Base-by-base conservation (phyloP, 2,797 vertebrate species). In the Hephaestus fuliginosus region DNA sequence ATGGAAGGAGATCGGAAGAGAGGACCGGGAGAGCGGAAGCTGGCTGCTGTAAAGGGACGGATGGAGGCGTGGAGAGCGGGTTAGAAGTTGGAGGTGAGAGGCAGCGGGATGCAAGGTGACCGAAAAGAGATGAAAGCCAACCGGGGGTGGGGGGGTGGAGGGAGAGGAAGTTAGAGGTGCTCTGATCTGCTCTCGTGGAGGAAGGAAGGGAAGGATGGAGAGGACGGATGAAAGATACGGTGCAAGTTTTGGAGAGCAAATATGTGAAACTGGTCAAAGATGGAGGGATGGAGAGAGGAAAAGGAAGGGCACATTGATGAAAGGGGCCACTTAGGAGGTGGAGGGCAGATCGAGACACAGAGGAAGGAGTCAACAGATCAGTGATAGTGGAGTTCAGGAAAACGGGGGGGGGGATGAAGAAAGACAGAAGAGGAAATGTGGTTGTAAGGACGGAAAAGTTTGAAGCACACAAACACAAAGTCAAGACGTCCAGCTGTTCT, bases 21-120 rank as follows among this genome's bases (percentile, higher is more conserved):
- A 85, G 82, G 67, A 83, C 36, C 22, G 74, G 51, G 60, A 64
- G 66, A 83, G 56, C 28, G 73, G 85, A 89, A 87, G 58, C 82
- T 86, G 82, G 87, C 73, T 57, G 65, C 74, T 60, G 80, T 67
- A 58, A 76, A 82, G 41, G 62, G 49, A 82, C 41, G 78, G 78
- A 91, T 78, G 83, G 77, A 86, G 68, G 74, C 82, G 30, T 65
- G 75, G 79, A 56, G 82, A 84, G 91, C 28, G 14, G 88, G 88
- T 87, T 79, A 85, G 85, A 89, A 87, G 89, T 82, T 68, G 88
- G 88, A 91, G 85, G 88, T 78, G 87, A 89, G 81, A 91, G 67
- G 48, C 85, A 87, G 86, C 86, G 41, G 86, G 90, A 86, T 49
- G 67, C 22, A 43, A 88, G 82, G 78, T 82, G 88, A 89, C 81